phyloP scores from a whole-genome alignment of 1,140 invertebrate species.

The Drosophila pseudoananassae region DNA sequence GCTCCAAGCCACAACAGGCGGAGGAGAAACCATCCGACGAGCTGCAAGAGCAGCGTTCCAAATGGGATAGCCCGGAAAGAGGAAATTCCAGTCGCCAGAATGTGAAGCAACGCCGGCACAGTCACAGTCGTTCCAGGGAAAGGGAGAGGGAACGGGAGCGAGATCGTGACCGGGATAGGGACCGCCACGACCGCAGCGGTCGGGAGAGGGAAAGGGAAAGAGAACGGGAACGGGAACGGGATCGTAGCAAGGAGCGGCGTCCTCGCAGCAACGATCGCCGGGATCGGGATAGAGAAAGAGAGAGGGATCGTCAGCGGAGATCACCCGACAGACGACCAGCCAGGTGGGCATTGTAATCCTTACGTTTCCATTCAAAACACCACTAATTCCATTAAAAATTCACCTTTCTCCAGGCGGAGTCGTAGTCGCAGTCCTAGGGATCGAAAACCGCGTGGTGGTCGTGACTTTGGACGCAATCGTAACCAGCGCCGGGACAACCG shows the following conservation, averaged over 20 bases:
- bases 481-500: conserved; percentile 39
- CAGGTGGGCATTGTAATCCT: conserved; percentile 44
- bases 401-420: conserved; percentile 22
- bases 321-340: conserved; percentile 55
- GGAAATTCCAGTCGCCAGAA: conserved; percentile 23
- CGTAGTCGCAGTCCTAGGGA: conserved; percentile 76
- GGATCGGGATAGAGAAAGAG: conserved; percentile 19
- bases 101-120: conserved; percentile 14
- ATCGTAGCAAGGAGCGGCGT: conserved; percentile 23
- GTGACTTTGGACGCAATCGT: conserved; percentile 33
- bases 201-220: conserved; percentile 13
- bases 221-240: conserved; percentile 24
- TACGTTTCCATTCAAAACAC: not conserved
- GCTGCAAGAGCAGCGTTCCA: conserved; percentile 69
- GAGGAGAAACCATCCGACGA: conserved; percentile 24
- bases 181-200: conserved; percentile 4
- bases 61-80: conserved; percentile 74
- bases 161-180: conserved; percentile 33
- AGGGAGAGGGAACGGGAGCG: conserved; percentile 25
- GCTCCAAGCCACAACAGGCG: conserved; percentile 2
- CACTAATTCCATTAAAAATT: not conserved
- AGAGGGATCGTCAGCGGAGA: conserved; percentile 40
- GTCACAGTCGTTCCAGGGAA: not conserved
- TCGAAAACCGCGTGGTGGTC: conserved; percentile 50
- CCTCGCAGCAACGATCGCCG: conserved; percentile 36